Evolutionary conservation across 2,113 vertebrate species (phyloP).

Genomic region (Crotalus viridis): DNA sequence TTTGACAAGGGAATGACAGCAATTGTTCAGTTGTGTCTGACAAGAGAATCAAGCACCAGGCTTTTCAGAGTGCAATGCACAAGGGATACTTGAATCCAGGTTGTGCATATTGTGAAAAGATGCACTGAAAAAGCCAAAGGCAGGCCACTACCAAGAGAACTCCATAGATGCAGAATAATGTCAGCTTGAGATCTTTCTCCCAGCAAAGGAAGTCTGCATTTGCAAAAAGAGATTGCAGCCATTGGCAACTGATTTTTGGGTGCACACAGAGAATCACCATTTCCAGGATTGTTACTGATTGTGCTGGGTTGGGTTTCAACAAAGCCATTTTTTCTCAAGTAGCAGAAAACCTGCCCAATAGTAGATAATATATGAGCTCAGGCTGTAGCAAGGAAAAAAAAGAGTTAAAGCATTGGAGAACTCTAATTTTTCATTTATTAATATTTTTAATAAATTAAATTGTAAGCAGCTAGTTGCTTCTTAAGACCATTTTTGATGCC

Average conservation of each 20-base stretch:
- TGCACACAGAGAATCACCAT: not conserved
- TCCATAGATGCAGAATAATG: slow-evolving; percentile 38
- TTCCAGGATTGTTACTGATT: not conserved
- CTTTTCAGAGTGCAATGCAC: slow-evolving; percentile 46
- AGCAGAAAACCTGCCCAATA: not conserved
- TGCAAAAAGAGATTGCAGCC: not conserved
- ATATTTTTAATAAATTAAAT: not conserved
- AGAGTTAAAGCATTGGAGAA: not conserved
- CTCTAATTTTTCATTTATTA: not conserved
- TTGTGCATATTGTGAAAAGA: slow-evolving; percentile 21
- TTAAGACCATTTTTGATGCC: not conserved
- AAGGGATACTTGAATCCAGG: slow-evolving; percentile 46
- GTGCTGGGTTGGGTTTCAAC: not conserved
- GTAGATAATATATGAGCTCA: not conserved
- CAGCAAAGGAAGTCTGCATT: not conserved
- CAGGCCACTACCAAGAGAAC: slow-evolving; percentile 37
- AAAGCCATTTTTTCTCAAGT: not conserved
- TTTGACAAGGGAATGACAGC: slow-evolving; percentile 47
- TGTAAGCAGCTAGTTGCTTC: not conserved
- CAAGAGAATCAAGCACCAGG: slow-evolving; percentile 56
- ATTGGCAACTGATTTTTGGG: not conserved
- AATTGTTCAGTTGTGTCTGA: slow-evolving; percentile 6
- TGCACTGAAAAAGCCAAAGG: slow-evolving; percentile 41
- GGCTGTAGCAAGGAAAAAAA: not conserved
- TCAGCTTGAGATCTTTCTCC: not conserved